Base-by-base conservation (phyloP, 2,888 invertebrate genomes). In the Rhagophthalmus giganteus region DNA sequence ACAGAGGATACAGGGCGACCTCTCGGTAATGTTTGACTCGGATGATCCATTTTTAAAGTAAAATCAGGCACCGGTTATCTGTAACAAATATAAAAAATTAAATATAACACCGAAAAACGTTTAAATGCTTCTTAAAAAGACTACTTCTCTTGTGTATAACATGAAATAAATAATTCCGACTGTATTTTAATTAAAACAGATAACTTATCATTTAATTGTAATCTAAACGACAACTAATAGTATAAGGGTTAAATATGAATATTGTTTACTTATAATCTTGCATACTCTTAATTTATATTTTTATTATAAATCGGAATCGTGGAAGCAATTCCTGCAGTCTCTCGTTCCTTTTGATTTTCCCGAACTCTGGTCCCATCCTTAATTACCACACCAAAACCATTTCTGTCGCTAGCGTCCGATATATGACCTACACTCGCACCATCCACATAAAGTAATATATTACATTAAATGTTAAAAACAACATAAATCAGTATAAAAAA, bases 1-100 rank as follows among this genome's bases (percentile, higher is more conserved):
- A 67, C 58, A 6, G 66, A 59, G 37, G 70, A 64, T 16, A 73
- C 71, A 26, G 69, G 69, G 38, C 70, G 62, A 15, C 73, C 72
- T 35, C 67, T 55, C 25, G 55, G 54, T 45, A 59, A 48, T 35
- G 42, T 41, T 30, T 57, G 63, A 31, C 51, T 58, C 12, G 48
- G 40, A 9, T 62, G 59, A 25, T 65, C 65, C 65, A 65, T 65
- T 32, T 27, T 48, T 13, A n/a, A 14, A 11, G 13, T n/a, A n/a
- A 2, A 2, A n/a, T 38, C 20, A 10, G 1, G 2, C 12, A 9
- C 6, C n/a, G n/a, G 20, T 9, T 14, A 39, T 9, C 26, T 28
- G 34, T 13, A 39, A 24, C 31, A 48, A 31, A 24, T 41, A 25
- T 2, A 13, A 12, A 8, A 31, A 12, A 7, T 3, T 2, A 5